Conservation (phyloP, 2,888 invertebrate genomes). For the Lasioglossum marginatum region DNA sequence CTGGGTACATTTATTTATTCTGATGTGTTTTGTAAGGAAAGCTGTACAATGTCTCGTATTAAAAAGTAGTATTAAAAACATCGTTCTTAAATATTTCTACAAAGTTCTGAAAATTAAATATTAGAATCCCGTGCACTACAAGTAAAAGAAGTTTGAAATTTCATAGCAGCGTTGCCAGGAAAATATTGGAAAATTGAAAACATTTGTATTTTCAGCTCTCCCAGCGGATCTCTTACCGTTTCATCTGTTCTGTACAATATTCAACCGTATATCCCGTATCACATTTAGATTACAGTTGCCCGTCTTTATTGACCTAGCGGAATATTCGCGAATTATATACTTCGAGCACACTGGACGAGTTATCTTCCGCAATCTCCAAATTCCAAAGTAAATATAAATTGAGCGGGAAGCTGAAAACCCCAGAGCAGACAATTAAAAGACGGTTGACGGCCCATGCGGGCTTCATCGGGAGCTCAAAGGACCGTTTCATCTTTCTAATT, state of each 20-base stretch:
- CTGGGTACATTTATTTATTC: too few species aligned
- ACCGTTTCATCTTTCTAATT: constrained; percentile 10
- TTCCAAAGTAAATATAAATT: neutral
- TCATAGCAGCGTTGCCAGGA: neutral
- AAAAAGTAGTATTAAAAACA: neutral
- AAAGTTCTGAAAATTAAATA: neutral
- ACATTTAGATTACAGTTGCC: neutral
- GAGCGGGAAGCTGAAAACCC: neutral
- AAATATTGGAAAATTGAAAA: neutral
- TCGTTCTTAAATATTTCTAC: neutral
- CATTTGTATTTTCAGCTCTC: neutral
- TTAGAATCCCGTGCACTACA: neutral
- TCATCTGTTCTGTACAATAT: neutral
- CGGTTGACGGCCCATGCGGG: neutral
- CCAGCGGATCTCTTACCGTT: neutral
- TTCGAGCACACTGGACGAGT: neutral
- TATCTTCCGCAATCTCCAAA: neutral
- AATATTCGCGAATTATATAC: neutral
- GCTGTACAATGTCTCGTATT: too few species aligned
- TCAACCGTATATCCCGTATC: neutral
- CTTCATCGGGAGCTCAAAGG: constrained; percentile 2
- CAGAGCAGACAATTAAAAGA: constrained; percentile 5
- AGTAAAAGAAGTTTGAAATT: neutral
- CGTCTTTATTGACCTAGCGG: neutral
- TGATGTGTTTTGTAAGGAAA: too few species aligned